Evolutionary conservation across 2,797 vertebrate genomes (phyloP), one percentile per base, ranked within the genome.

Genomic region (Poeciliopsis gracilis): DNA sequence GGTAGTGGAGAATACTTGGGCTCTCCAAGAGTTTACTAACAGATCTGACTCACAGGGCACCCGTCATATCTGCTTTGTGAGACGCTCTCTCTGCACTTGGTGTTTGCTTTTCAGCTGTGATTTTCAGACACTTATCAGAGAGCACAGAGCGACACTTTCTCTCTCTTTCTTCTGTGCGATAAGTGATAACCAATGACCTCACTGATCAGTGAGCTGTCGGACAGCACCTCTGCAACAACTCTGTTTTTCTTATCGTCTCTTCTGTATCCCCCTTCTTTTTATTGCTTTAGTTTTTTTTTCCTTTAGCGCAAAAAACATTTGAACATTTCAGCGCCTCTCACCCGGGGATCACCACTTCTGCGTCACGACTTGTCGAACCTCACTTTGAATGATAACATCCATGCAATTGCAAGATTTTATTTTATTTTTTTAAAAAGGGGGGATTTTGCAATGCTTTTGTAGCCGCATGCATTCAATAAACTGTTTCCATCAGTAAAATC

Each of bases 1-100:
- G 80, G 88, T 82, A 87, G 77, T 86, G 88, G 81, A 47, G 83
- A 77, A n/a, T 51, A 57, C 66, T 73, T 33, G n/a, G 77, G 41
- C 51, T 81, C 85, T 80, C 71, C 33, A 63, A 33, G 78, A 84
- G 70, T 81, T 69, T 90, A 93, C 93, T 94, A 94, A 93, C 93
- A 83, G 82, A 83, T 89, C 84, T 86, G 81, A 87, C 83, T 85
- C 76, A 71, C 47, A 43, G 75, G 86, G 76, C 79, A 77, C 59
- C 83, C 77, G 69, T 71, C 81, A 63, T 82, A 53, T 85, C 83
- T 88, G 86, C 91, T 86, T 86, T 75, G 55, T 75, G 33, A 78
- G 57, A 79, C 45, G 55, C 76, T 76, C 49, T 82, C 76, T 84
- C 69, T 74, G 28, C 82, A 70, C 77, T 85, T 81, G 57, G 11